These are phyloP conservation scores for Embidobia sp. DNA, from an alignment of 2,888 invertebrate species.

Conservation along the genomic window DNA sequence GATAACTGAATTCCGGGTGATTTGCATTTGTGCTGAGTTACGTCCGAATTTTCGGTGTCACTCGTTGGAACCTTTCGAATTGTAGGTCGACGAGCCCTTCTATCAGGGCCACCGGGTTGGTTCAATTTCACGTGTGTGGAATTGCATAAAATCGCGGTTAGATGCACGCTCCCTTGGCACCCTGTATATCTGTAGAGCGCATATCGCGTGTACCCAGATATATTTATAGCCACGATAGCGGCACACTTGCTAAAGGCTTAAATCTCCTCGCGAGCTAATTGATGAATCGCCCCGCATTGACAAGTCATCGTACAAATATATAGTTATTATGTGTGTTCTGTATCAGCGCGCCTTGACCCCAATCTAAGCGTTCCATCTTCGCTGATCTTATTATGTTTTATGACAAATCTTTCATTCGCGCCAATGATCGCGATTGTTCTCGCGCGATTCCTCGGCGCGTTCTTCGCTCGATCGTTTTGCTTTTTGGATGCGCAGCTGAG, in stretches of 20 bases:
- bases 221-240: conserved; percentile 65
- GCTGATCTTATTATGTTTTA: conserved; percentile 64
- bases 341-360: conserved; percentile 63
- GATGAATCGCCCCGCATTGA: conserved; percentile 66
- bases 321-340: conserved; percentile 60
- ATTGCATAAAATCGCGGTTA: conserved; percentile 61
- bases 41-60: too few relatives aligned
- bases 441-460: neutral
- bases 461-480: neutral
- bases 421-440: conserved; percentile 41
- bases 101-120: conserved; percentile 57
- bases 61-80: conserved; percentile 42
- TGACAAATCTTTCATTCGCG: conserved; percentile 60
- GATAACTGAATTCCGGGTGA: conserved; percentile 28
- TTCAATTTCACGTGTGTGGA: conserved; percentile 46
- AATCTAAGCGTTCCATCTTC: conserved; percentile 62
- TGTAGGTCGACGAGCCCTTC: conserved; percentile 65
- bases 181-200: conserved; percentile 38
- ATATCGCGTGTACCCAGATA: conserved; percentile 63
- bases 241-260: conserved; percentile 63
- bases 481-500: neutral
- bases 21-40: conserved; percentile 47
- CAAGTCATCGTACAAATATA: conserved; percentile 65
- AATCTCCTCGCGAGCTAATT: conserved; percentile 64
- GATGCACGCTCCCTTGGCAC: conserved; percentile 34